A percentile compares a stretch with the other conserved stretches of the same genome.
phyloP scores from a whole-genome alignment of 2,797 vertebrate genomes.

The Gymnodraco acuticeps region DNA sequence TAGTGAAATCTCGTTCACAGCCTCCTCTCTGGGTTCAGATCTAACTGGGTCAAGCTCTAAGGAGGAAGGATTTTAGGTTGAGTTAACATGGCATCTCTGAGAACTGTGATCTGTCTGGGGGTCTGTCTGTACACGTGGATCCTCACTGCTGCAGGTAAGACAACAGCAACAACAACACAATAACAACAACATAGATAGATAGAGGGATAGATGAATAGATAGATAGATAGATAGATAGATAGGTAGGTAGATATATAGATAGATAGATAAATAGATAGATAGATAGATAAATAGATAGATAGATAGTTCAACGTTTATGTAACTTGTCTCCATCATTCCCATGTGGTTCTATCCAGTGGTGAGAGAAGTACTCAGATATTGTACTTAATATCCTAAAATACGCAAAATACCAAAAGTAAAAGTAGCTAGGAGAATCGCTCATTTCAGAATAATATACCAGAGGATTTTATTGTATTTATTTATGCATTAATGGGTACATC shows the following conservation, averaged over 20 bases:
- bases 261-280: conserved; percentile 1
- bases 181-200: neutral
- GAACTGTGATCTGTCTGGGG: conserved; percentile 36
- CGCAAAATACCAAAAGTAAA: no score
- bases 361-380: no score
- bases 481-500: no score
- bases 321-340: no score
- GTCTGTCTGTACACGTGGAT: conserved; percentile 42
- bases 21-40: neutral
- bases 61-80: neutral
- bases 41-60: neutral
- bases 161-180: neutral
- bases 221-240: conserved; percentile 4
- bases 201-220: conserved; percentile 8
- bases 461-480: no score
- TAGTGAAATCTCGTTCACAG: neutral
- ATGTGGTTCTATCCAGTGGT: no score
- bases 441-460: no score
- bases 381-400: no score
- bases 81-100: conserved; percentile 43
- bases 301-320: no score
- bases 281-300: neutral
- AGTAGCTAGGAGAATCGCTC: no score
- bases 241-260: conserved; percentile 1
- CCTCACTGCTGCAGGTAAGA: conserved; percentile 59